Evolutionary conservation across 2,888 invertebrate species (phyloP), one percentile per base, ranked within the genome.

Genomic region (Mythimna ferrago): DNA sequence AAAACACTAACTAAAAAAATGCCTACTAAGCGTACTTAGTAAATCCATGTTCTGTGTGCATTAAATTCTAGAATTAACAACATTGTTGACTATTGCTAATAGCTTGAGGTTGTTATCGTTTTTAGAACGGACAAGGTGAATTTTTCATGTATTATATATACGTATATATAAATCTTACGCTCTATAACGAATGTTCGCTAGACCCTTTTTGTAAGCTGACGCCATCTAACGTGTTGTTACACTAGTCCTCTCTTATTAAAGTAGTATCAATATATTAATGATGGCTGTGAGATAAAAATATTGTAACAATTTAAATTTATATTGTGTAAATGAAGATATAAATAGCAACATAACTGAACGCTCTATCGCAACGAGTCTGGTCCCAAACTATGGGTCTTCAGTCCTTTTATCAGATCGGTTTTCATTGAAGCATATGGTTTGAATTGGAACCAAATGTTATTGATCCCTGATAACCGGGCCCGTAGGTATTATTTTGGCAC

Each of bases 71-170:
- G 95, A 91, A 92, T 94, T 92, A 95, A 94, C 95, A 95, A 94
- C 94, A 96, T 96, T 96, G 96, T 96, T 96, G 96, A 96, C 95
- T 96, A 96, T 95, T 96, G 96, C 96, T 96, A 95, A 95, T 96
- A 95, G 96, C 96, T 96, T 96, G 96, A 95, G 95, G 94, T 96
- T 96, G 96, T 96, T 96, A 94, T 94, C 93, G 94, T 95, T 96
- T 95, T 94, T 96, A 96, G 96, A 95, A 94, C 93, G 94, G 92
- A 93, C 94, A 92, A 94, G 93, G 92, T 93, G 94, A 94, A 93
- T 93, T 95, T 96, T 95, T 95, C 95, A 95, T 96, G 95, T 95
- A 95, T 91, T 93, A 94, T 82, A 84, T 84, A 78, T 84, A 86
- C 80, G 80, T 86, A 82, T 86, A 80, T 81, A 85, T 86, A 85